A percentile compares a stretch with the other conserved stretches of the same genome.
Conservation (phyloP, 2,797 vertebrate species). For the Sternotherus odoratus region DNA sequence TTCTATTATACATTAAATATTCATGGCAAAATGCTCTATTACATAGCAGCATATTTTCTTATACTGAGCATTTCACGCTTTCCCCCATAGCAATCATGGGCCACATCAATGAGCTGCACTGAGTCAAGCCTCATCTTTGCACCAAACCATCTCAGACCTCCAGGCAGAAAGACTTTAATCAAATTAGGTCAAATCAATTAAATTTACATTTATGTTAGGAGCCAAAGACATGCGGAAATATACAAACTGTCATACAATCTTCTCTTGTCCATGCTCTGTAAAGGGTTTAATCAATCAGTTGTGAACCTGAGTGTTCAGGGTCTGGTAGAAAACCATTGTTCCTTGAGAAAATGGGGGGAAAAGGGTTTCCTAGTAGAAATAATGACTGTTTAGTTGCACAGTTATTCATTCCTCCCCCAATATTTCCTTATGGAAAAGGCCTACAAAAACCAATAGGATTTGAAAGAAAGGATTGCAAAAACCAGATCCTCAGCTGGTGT, state of each 20-base stretch:
- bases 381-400: background rate
- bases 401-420: background rate
- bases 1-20: constrained; percentile 22
- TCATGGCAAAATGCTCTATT: constrained; percentile 15
- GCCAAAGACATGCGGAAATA: background rate
- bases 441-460: background rate
- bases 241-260: background rate
- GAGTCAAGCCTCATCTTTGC: background rate
- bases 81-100: background rate
- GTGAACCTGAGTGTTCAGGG: constrained; percentile 38
- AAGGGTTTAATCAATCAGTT: constrained; percentile 1
- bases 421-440: background rate
- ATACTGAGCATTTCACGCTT: background rate
- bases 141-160: constrained; percentile 16
- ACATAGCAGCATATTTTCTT: background rate
- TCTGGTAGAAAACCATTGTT: background rate
- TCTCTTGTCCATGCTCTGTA: constrained; percentile 20
- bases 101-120: background rate
- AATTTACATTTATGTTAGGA: background rate
- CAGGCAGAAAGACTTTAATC: constrained; percentile 1
- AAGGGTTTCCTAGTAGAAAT: background rate
- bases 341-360: background rate
- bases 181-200: constrained; percentile 1
- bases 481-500: background rate
- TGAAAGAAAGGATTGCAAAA: background rate